Evolutionary conservation across 1,140 invertebrate genomes (phyloP), one percentile per base, ranked within the genome.

Genomic region (Gonatopus flavifemur): DNA sequence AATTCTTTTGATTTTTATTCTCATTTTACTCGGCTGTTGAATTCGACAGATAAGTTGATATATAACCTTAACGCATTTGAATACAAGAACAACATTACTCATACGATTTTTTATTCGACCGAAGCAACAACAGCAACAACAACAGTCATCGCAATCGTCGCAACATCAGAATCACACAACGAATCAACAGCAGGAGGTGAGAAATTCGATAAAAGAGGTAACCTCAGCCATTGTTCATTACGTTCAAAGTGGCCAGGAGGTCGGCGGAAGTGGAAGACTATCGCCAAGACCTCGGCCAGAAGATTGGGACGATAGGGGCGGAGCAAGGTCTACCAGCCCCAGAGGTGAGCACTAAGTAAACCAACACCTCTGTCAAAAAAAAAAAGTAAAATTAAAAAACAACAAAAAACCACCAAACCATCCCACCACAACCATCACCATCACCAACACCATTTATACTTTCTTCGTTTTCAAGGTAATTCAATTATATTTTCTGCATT

Each of bases 191-290:
- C 84, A 87, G 52, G 90, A 92, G 72, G 92, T 94, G 59, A 89
- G 91, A 61, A 86, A 88, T 52, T 93, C 90, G 45, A 94, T 94
- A 71, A 93, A 92, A 73, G 91, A 93, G 77, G 91, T 94, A 24
- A 93, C 91, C 25, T 93, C 90, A 55, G 91, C 91, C n/a, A 94
- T 94, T 58, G 91, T 93, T 33, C 89, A 93, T 72, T 94, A 93
- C 79, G 91, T 93, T 30, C 74, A 77, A 62, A 90, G 89, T 57
- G 89, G 88, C 32, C 81, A 87, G 52, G 85, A 86, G 68, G 70
- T 69, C 21, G 64, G 51, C 36, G 67, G 69, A 55, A 64, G 67
- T 52, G 73, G 72, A 53, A 67, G 74, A 22, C 66, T 76, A n/a
- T 78, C 75, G 45, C 76, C 76, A 55, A 65, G 74, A 53, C 57